Percentiles rank a stretch among this genome's conserved stretches.
These are phyloP conservation scores for Onychomys arenicola DNA, from an alignment of 2,797 vertebrate genomes.

Conservation along the genomic window DNA sequence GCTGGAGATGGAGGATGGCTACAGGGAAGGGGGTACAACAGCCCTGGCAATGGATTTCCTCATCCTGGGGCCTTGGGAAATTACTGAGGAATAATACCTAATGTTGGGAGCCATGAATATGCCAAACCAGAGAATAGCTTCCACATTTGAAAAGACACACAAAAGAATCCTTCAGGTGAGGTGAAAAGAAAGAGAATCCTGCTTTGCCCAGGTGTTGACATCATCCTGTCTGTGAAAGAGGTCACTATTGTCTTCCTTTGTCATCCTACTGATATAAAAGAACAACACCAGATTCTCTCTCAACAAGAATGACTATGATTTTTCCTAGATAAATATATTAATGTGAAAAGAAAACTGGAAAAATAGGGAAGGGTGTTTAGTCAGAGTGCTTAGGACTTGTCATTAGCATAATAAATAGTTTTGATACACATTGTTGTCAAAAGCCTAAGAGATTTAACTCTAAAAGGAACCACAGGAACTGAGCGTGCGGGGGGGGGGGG, in stretches of 20 bases:
- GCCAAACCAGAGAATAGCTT: neutral
- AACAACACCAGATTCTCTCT: neutral
- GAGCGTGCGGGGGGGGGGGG: rapidly evolving
- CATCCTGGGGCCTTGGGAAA: too few relatives aligned
- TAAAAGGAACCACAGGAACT: neutral
- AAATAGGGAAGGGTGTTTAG: neutral
- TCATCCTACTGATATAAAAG: neutral
- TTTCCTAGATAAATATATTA: neutral
- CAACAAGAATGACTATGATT: neutral
- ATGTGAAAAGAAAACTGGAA: neutral
- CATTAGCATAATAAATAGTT: neutral
- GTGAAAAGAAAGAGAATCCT: neutral
- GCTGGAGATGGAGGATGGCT: rapidly evolving
- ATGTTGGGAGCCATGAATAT: neutral
- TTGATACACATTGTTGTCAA: neutral
- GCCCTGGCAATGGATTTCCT: neutral
- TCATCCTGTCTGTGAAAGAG: neutral
- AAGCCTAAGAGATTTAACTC: neutral
- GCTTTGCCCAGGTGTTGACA: neutral
- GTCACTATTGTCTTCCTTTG: neutral
- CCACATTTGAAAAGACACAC: neutral
- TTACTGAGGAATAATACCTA: neutral
- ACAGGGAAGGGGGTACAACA: neutral
- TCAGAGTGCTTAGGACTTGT: neutral
- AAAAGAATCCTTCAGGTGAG: neutral